Evolutionary conservation across 2,797 vertebrate genomes (phyloP), one percentile per base, ranked within the genome.

Genomic region (Parotocinclus haroldoi): DNA sequence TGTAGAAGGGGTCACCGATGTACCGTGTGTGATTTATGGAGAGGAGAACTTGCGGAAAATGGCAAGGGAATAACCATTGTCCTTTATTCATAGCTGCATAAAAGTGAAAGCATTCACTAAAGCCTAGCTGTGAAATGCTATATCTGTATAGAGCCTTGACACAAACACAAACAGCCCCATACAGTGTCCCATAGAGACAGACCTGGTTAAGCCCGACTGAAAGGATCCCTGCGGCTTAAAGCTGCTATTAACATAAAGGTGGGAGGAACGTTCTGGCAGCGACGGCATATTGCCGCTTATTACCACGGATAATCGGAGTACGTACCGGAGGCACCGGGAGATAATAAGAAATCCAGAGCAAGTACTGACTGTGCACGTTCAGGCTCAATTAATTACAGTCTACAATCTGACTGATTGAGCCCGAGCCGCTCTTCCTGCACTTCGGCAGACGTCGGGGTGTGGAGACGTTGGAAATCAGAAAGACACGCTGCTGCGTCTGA

Each of bases 291-390:
- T 10, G 45, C 42, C 56, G 59, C 69, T 77, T 63, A 66, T 74
- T 53, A 69, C 63, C 69, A 72, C 59, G 58, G 71, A 69, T 57
- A 66, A 49, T 74, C 42, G 48, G 58, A 50, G 42, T 56, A 51
- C n/a, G 54, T 61, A 57, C 36, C n/a, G n/a, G n/a, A 64, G 39
- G 64, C 68, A 71, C 38, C 65, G 57, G 51, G 48, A 53, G 65
- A 74, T 58, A 55, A 60, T 27, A 42, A 38, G 16, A 54, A 48
- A 63, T 52, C 64, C 55, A 71, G 58, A 77, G 66, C 69, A 74
- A 69, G 58, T 59, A 45, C 59, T 66, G 51, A 66, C 69, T 62
- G 58, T 66, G 16, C 62, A 72, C 40, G 1, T 42, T 42, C 7
- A 42, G 40, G 8, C 40, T 9, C 10, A 42, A 42, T 42, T 42